Conservation (phyloP, 1,140 invertebrate genomes). For the Centruroides vittatus region DNA sequence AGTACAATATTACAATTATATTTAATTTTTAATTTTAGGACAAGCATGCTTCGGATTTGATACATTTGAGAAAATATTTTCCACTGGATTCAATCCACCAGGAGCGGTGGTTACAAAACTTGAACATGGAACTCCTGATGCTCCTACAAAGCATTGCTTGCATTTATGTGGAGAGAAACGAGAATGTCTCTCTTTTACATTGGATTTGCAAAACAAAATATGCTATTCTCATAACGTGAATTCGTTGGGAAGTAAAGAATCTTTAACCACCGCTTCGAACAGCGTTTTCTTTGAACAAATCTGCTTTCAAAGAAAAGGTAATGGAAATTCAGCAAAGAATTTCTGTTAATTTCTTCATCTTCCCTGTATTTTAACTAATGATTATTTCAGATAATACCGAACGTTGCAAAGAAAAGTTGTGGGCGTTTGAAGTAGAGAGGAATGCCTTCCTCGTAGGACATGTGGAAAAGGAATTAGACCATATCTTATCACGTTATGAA, state of each 20-base stretch:
- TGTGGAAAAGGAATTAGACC: conserved; percentile 29
- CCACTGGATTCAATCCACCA: conserved; percentile 22
- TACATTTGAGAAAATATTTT: conserved; percentile 32
- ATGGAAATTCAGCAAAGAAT: too few species aligned
- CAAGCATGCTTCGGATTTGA: conserved; percentile 22
- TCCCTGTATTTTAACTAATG: too few species aligned
- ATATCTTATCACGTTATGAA: conserved; percentile 31
- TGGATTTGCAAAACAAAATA: conserved; percentile 30
- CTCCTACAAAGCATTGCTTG: conserved; percentile 29
- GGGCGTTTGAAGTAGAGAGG: conserved; percentile 35
- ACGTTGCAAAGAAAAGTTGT: conserved; percentile 30
- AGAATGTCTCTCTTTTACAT: conserved; percentile 28
- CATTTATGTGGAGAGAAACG: conserved; percentile 30
- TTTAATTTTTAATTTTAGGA: too few species aligned
- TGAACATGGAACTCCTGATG: conserved; percentile 19
- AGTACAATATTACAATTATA: too few species aligned
- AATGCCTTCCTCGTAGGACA: conserved; percentile 33
- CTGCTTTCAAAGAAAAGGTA: conserved; percentile 26
- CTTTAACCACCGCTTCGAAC: conserved; percentile 22
- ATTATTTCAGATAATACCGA: conserved; percentile 15
- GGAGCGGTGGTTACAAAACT: conserved; percentile 18
- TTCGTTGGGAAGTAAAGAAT: conserved; percentile 23
- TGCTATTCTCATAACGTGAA: conserved; percentile 28
- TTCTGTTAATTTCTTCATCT: too few species aligned
- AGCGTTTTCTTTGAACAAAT: conserved; percentile 34